Conservation (phyloP, 2,113 vertebrate genomes). For the Vulpes lagopus region DNA sequence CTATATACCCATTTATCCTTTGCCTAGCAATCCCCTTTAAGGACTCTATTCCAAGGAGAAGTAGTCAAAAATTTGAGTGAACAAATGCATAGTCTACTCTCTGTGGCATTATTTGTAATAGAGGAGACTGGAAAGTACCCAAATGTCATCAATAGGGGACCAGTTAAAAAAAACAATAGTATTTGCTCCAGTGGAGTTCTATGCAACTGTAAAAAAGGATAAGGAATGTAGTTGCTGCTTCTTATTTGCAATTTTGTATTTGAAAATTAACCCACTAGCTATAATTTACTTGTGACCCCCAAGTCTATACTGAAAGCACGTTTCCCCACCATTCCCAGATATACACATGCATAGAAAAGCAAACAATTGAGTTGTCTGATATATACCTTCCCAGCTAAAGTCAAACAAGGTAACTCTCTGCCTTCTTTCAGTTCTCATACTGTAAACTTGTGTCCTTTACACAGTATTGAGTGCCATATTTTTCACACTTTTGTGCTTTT, state of each 20-base stretch:
- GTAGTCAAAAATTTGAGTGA: background rate
- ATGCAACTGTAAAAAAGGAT: background rate
- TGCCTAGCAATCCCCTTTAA: background rate
- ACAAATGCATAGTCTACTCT: background rate
- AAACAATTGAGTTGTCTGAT: background rate
- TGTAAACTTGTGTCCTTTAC: background rate
- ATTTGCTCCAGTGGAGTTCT: background rate
- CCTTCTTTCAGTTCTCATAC: background rate
- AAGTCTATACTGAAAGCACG: background rate
- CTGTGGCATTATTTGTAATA: background rate
- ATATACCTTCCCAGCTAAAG: accelerated
- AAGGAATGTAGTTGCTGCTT: background rate
- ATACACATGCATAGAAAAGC: background rate
- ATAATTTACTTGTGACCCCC: background rate
- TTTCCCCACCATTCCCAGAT: background rate
- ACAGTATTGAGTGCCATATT: background rate
- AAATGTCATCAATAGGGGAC: background rate
- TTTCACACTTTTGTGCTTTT: background rate
- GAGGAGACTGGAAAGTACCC: background rate
- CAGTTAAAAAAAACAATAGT: background rate
- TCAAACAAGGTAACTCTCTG: background rate
- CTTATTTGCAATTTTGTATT: background rate
- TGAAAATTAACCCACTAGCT: background rate
- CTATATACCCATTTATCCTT: background rate
- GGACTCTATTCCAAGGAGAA: background rate